Evolutionary conservation across 2,797 vertebrate genomes (phyloP).

Genomic region (Anisognathus igniventris): DNA sequence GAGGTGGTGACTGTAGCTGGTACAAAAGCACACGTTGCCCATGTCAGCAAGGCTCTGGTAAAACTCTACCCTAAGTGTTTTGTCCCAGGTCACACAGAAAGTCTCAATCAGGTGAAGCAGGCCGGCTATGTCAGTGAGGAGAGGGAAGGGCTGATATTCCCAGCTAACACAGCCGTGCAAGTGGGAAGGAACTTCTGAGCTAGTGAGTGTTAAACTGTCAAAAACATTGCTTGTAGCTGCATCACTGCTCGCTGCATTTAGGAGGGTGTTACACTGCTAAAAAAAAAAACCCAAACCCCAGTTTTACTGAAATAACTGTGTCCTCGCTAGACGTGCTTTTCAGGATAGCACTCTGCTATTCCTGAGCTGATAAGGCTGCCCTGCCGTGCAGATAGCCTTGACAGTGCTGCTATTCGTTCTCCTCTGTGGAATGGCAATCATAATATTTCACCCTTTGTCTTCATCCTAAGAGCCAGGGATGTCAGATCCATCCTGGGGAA

Average conservation of each 20-base stretch:
- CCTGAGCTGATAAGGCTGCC: fast-evolving
- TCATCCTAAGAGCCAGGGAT: not conserved
- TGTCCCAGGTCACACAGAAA: not conserved
- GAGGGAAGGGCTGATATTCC: not conserved
- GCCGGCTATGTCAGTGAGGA: not conserved
- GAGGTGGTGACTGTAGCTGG: not conserved
- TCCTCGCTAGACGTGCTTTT: not conserved
- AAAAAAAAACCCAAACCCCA: not conserved
- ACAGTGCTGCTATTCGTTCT: fast-evolving
- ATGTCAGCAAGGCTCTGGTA: not conserved
- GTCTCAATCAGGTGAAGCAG: not conserved
- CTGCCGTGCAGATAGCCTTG: not conserved
- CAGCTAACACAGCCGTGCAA: not conserved
- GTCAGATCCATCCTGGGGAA: constrained; percentile 2
- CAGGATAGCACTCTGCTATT: not conserved
- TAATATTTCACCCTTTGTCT: not conserved
- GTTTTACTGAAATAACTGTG: constrained; percentile 10
- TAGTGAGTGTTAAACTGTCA: not conserved
- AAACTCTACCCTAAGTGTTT: not conserved
- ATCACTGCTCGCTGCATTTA: not conserved
- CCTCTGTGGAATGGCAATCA: not conserved
- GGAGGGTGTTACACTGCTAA: not conserved
- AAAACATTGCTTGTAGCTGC: not conserved
- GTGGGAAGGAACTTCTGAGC: not conserved
- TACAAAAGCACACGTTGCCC: not conserved